Evolutionary conservation across 2,888 invertebrate genomes (phyloP), one percentile per base, ranked within the genome.

Genomic region (Dryomyza anilis): DNA sequence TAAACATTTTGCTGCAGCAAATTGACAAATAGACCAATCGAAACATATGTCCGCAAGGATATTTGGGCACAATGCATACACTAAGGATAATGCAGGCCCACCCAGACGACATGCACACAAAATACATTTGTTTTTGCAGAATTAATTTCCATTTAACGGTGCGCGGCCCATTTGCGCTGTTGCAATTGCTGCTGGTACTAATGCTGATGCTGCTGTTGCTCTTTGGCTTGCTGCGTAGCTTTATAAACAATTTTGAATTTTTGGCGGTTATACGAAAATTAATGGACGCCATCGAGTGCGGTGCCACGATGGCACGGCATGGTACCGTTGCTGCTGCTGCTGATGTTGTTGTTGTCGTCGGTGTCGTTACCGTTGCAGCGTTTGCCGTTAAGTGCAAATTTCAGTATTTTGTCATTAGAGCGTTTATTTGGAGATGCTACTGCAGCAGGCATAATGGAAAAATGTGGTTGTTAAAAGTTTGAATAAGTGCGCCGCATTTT

Each of bases 231-330:
- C 36, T 73, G 74, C 73, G 71, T 71, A 71, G 75, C 74, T 77
- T 76, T 77, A 79, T 76, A 77, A 77, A 78, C 76, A 78, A 76
- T 78, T 78, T 76, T 74, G 76, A 77, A 78, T 79, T 76, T 52
- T 77, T 77, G n/a, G 79, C 72, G 78, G 79, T 77, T 78, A 70
- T 72, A 72, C 70, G 73, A 71, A 76, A 79, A 79, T 78, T 79
- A 79, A 78, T 79, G 79, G 75, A 76, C 74, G 76, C 72, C 73
- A 68, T 74, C 76, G 76, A 64, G 48, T 71, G 67, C 45, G 69
- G 67, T 67, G 14, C 36, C 3, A 25, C 14, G 16, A 27, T n/a
- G 8, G 58, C 46, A 46, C 46, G 21, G 16, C 52, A 21, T 48
- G 57, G 12, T 33, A 33, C 61, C 36, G 57, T 39, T 65, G 56